Evolutionary conservation across 1,140 invertebrate species (phyloP), one percentile per base, ranked within the genome.

Genomic region (Ptiloglossa arizonensis): DNA sequence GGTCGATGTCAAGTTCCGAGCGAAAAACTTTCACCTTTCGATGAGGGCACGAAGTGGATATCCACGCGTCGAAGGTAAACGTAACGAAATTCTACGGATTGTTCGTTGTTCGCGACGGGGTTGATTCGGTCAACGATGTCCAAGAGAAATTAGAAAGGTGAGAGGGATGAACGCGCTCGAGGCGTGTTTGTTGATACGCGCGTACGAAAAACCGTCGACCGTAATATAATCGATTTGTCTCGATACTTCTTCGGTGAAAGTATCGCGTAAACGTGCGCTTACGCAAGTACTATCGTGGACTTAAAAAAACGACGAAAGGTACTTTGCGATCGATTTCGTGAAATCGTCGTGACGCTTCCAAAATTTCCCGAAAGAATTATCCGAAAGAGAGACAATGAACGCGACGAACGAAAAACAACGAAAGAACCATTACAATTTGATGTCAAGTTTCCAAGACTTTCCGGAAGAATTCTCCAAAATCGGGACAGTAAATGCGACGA

Each of bases 11-110:
- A 57, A 57, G 46, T 66, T 6, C n/a, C 9, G 5, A 22, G 0
- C n/a, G 41, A 48, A 68, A 24, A 13, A n/a, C 27, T 62, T 70
- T 66, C 41, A 62, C 48, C 48, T 57, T 11, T 5, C 29, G 8
- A 46, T 11, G 1, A 19, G 52, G 41, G 13, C 13, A 5, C 32
- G 38, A 72, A 32, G 0, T 0, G 54, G 52, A 68, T 52, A 44
- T 56, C 15, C 2, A 54, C 19, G 27, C 52, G 22, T 63, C 35
- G 24, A 54, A 48, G 48, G 9, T 6, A 38, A 17, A 60, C 29
- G 19, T 38, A 13, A 22, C 38, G 1, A 41, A 44, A 24, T 24
- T 62, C 13, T 44, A n/a, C 35, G 3, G n/a, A n/a, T n/a, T n/a
- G n/a, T n/a, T n/a, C n/a, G n/a, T n/a, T n/a, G n/a, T n/a, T n/a